These are phyloP conservation scores for Gymnoscelis rufifasciata DNA, from an alignment of 2,888 invertebrate genomes.

Conservation along the genomic window DNA sequence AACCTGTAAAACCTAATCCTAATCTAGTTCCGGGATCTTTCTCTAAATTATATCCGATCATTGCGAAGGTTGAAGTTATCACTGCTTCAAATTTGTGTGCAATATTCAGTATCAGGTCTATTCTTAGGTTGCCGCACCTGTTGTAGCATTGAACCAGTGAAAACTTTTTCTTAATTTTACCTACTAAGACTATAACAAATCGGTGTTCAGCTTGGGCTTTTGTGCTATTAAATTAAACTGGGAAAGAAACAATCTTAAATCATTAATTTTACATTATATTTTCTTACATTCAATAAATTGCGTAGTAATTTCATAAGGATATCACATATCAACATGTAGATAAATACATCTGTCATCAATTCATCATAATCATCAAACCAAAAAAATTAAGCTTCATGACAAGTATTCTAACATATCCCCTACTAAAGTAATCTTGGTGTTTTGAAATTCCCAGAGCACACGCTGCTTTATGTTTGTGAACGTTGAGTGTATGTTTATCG, in stretches of 20 bases:
- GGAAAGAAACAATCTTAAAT: background rate
- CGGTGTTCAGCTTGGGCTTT: conserved; percentile 23
- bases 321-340: conserved; percentile 23
- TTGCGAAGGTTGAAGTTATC: conserved; percentile 1
- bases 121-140: too few species aligned
- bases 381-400: conserved; percentile 59
- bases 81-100: conserved; percentile 2
- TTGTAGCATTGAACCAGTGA: too few species aligned
- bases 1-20: too few species aligned
- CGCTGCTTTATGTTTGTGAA: conserved; percentile 13
- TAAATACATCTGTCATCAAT: conserved; percentile 20
- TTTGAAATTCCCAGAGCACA: conserved; percentile 1
- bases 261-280: conserved; percentile 1
- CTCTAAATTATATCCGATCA: too few species aligned
- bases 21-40: too few species aligned
- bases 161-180: background rate
- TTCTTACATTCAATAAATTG: background rate
- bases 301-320: background rate
- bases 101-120: too few species aligned
- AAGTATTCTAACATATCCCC: conserved; percentile 36
- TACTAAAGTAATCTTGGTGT: too few species aligned
- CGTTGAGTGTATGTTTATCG: conserved; percentile 24
- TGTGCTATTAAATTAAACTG: conserved; percentile 9
- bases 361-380: conserved; percentile 45
- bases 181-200: conserved; percentile 10